A percentile compares a stretch with the other conserved stretches of the same genome.
Evolutionary conservation across 2,888 invertebrate species (phyloP).

Genomic region (Drosophila testacea): DNA sequence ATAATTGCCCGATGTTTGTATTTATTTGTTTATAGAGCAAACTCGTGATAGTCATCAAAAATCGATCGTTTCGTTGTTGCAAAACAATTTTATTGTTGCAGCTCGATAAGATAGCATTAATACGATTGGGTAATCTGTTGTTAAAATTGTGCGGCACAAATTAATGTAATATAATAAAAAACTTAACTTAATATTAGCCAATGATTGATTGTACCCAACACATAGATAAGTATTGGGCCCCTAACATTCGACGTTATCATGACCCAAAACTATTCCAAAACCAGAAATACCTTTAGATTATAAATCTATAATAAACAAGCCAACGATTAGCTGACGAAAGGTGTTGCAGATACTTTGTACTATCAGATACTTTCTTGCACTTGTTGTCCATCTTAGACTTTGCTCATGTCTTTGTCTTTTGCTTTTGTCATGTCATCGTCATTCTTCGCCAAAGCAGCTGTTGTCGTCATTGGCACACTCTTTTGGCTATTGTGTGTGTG

Average conservation of each 20-base stretch:
- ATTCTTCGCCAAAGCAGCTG: conserved; percentile 48
- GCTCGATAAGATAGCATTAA: conserved; percentile 65
- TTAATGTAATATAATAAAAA: conserved; percentile 59
- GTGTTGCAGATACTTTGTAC: conserved; percentile 15
- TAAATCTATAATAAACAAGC: conserved; percentile 13
- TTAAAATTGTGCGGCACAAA: conserved; percentile 33
- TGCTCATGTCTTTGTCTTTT: not conserved
- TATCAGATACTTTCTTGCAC: conserved; percentile 40
- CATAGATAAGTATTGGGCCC: conserved; percentile 8
- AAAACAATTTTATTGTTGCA: conserved; percentile 35
- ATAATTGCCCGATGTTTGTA: conserved; percentile 44
- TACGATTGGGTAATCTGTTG: conserved; percentile 52
- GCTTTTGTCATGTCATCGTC: conserved; percentile 42
- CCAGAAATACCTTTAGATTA: conserved; percentile 27
- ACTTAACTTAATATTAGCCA: conserved; percentile 40
- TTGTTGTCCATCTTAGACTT: conserved; percentile 7
- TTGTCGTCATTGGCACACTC: conserved; percentile 56
- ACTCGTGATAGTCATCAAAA: conserved; percentile 68
- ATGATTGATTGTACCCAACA: conserved; percentile 40
- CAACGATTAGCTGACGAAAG: conserved; percentile 13
- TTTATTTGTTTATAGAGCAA: conserved; percentile 41
- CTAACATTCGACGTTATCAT: conserved; percentile 26
- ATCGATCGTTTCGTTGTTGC: conserved; percentile 59
- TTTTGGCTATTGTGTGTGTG: conserved; percentile 62
- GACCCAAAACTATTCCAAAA: conserved; percentile 39